Percentiles rank a stretch among this genome's conserved stretches.
Conservation (phyloP, 2,888 invertebrate genomes). For the Melieria picta region DNA sequence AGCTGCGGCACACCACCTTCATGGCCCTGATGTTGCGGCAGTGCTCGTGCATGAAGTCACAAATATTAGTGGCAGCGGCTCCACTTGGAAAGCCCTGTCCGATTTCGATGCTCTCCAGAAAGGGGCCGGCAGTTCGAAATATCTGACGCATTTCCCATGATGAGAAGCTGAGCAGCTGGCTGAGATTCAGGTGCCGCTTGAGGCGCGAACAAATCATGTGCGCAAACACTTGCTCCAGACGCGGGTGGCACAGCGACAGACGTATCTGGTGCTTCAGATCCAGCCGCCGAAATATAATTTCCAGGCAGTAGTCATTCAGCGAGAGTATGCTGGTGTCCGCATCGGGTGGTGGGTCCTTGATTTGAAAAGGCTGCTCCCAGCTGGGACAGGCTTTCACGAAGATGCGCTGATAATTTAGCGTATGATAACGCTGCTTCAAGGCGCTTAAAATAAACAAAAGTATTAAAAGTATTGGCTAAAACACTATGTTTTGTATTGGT, state of each 20-base stretch:
- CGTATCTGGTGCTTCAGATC: conserved; percentile 27
- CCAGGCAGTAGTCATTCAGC: conserved; percentile 35
- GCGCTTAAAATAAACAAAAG: conserved; percentile 15
- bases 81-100: neutral
- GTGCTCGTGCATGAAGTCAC: conserved; percentile 27
- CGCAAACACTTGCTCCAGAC: conserved; percentile 27
- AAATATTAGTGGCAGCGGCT: neutral
- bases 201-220: conserved; percentile 29
- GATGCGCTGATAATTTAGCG: conserved; percentile 13
- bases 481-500: too few relatives aligned
- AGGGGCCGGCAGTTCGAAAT: conserved; percentile 18
- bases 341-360: neutral
- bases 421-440: conserved; percentile 22
- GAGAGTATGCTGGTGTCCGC: conserved; percentile 5
- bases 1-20: conserved; percentile 7
- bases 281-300: conserved; percentile 27
- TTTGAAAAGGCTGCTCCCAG: conserved; percentile 34
- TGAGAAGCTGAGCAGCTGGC: conserved; percentile 13
- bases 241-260: conserved; percentile 33
- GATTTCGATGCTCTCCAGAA: conserved; percentile 23
- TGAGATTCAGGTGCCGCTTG: conserved; percentile 13
- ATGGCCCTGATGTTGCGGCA: conserved; percentile 3
- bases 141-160: conserved; percentile 21
- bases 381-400: conserved; percentile 29
- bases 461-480: too few relatives aligned